These are phyloP conservation scores for Steinernema feltiae DNA, from an alignment of 1,140 invertebrate genomes.

Conservation along the genomic window DNA sequence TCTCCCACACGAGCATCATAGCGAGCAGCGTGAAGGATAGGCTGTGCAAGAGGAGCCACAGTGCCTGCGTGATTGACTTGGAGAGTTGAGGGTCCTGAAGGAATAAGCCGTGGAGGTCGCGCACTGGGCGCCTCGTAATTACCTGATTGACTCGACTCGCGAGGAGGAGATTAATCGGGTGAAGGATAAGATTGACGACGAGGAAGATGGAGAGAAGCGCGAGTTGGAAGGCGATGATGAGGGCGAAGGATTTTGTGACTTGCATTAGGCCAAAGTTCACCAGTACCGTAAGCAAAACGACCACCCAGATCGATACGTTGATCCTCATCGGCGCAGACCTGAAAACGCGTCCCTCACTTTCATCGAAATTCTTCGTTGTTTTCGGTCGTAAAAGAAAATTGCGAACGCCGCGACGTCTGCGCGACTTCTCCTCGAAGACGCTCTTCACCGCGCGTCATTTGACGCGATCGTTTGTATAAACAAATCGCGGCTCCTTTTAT, in stretches of 20 bases:
- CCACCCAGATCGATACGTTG: slow-evolving; percentile 24
- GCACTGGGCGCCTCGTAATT: not conserved
- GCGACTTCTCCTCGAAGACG: not conserved
- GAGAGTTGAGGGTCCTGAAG: not conserved
- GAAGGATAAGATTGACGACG: slow-evolving; percentile 26
- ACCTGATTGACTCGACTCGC: slow-evolving; percentile 3
- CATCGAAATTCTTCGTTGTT: too few species aligned
- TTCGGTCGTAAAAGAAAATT: too few species aligned
- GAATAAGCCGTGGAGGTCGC: not conserved
- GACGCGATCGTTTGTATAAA: slow-evolving; percentile 6
- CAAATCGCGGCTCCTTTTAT: not conserved
- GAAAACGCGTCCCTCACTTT: not conserved
- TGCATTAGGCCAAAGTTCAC: slow-evolving; percentile 24
- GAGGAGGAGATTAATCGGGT: slow-evolving; percentile 24
- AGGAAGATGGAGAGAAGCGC: slow-evolving; percentile 28
- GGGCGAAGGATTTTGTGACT: slow-evolving; percentile 16
- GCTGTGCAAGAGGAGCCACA: not conserved
- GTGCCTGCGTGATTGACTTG: not conserved
- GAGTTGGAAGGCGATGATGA: slow-evolving; percentile 24
- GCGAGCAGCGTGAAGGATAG: slow-evolving; percentile 7
- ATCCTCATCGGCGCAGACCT: slow-evolving; percentile 17
- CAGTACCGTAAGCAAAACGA: slow-evolving; percentile 12
- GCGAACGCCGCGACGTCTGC: too few species aligned
- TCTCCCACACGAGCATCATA: slow-evolving; percentile 11
- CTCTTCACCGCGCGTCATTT: not conserved